Evolutionary conservation across 2,113 vertebrate genomes (phyloP).

Genomic region (Eolophus roseicapilla): DNA sequence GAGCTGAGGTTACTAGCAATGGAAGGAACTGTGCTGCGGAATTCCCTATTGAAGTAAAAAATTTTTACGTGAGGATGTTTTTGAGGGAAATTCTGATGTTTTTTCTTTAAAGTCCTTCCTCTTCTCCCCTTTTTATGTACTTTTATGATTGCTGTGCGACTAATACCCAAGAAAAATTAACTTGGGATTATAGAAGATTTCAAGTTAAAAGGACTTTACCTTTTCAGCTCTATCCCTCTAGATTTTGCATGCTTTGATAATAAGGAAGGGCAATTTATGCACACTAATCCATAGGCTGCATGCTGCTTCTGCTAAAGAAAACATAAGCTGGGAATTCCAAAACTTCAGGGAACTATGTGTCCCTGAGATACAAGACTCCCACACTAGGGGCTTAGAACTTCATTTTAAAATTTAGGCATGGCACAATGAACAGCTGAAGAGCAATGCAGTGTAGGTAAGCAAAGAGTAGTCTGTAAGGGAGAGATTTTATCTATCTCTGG

Average conservation of each 20-base stretch:
- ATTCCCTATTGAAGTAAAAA: not conserved
- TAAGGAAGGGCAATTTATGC: not conserved
- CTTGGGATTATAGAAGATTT: not conserved
- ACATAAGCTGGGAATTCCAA: not conserved
- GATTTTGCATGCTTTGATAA: not conserved
- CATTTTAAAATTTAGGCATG: not conserved
- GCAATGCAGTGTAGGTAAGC: not conserved
- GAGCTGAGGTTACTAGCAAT: not conserved
- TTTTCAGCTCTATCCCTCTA: not conserved
- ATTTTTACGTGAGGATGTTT: not conserved
- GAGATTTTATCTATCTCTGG: not conserved
- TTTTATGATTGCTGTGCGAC: not conserved
- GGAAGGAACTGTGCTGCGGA: not conserved
- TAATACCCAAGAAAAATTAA: not conserved
- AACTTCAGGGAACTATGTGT: not conserved
- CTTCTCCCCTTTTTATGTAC: not conserved
- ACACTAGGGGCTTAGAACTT: not conserved
- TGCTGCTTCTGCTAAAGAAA: not conserved
- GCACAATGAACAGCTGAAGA: not conserved
- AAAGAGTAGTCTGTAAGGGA: not conserved
- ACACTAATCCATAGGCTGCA: not conserved
- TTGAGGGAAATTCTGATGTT: not conserved
- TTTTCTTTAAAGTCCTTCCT: not conserved
- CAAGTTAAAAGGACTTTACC: not conserved
- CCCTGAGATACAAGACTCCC: not conserved